phyloP scores from a whole-genome alignment of 1,140 invertebrate genomes.

The Delia radicum region DNA sequence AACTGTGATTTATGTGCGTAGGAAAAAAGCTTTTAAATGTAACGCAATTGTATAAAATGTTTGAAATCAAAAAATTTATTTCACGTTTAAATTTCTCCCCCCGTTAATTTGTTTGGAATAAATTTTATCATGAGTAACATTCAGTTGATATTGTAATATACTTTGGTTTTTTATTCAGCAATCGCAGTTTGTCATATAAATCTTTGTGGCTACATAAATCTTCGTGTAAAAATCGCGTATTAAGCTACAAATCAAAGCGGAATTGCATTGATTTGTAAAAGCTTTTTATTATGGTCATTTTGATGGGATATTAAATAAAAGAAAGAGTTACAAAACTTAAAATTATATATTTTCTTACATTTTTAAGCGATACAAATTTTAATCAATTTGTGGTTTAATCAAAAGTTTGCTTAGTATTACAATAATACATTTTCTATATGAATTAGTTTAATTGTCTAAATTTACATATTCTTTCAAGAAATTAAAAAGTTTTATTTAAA shows the following conservation, averaged over 20 bases:
- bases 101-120: neutral
- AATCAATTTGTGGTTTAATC: too few species aligned
- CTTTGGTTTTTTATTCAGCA: neutral
- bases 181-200: slow-evolving; percentile 17
- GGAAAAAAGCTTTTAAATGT: slow-evolving; percentile 17
- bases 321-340: too few species aligned
- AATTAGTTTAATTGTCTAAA: too few species aligned
- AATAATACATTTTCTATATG: too few species aligned
- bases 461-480: neutral
- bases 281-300: neutral
- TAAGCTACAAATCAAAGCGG: slow-evolving; percentile 13
- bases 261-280: slow-evolving; percentile 22
- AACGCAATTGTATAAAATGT: slow-evolving; percentile 9
- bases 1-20: neutral
- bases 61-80: neutral
- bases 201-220: slow-evolving; percentile 21
- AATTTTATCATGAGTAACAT: neutral
- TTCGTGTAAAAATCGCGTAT: slow-evolving; percentile 1
- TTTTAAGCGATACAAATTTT: too few species aligned
- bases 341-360: too few species aligned
- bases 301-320: neutral
- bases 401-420: too few species aligned
- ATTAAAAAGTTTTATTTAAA: neutral
- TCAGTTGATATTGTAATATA: too few species aligned
- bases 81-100: neutral